Percentiles rank a stretch among this genome's conserved stretches.
phyloP scores from a whole-genome alignment of 2,113 vertebrate species.

The Tragulus kanchil region DNA sequence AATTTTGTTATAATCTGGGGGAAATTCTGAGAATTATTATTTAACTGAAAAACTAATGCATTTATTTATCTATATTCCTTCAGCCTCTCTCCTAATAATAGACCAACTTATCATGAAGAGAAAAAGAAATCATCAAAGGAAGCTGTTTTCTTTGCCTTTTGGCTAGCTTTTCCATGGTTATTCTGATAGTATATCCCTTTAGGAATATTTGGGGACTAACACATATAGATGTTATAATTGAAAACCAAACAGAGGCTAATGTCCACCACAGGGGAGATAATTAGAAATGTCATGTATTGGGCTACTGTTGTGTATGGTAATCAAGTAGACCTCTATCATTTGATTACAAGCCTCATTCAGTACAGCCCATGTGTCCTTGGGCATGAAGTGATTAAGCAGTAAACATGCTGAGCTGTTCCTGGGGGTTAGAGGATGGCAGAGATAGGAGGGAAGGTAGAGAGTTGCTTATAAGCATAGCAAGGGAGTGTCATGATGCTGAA shows the following conservation, averaged over 20 bases:
- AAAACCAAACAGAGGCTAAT: conserved; percentile 75
- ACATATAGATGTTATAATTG: conserved; percentile 74
- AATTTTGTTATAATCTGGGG: neutral
- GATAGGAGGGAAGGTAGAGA: neutral
- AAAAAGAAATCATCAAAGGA: neutral
- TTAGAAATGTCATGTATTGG: conserved; percentile 71
- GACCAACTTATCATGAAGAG: neutral
- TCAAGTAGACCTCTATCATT: conserved; percentile 67
- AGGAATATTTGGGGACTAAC: conserved; percentile 58
- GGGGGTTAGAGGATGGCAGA: neutral
- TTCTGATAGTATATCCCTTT: conserved; percentile 52
- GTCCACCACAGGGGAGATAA: conserved; percentile 79
- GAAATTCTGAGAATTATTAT: conserved; percentile 3
- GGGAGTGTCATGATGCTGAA: neutral
- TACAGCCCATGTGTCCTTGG: conserved; percentile 4
- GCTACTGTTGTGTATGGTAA: conserved; percentile 75
- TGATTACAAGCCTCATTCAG: conserved; percentile 78
- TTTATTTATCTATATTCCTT: neutral
- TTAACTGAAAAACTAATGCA: neutral
- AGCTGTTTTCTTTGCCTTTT: neutral
- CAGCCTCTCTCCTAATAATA: neutral
- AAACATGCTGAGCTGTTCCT: conserved; percentile 58
- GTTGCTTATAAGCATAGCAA: neutral
- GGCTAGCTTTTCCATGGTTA: conserved; percentile 36
- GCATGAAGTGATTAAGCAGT: conserved; percentile 72